phyloP scores from a whole-genome alignment of 2,888 invertebrate genomes.

The Notodonta dromedarius region DNA sequence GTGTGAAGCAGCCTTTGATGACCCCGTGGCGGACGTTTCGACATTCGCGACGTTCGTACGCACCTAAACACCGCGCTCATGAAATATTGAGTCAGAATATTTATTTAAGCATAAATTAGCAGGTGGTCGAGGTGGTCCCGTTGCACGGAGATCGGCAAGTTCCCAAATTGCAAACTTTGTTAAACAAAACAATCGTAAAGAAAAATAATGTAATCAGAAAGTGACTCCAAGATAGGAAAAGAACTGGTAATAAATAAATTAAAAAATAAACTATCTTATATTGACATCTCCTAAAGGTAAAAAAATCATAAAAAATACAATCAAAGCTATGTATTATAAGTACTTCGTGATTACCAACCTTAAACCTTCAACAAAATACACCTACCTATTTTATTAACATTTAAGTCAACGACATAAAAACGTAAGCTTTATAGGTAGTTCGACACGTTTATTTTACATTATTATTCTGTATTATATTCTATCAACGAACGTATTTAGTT shows the following conservation, averaged over 20 bases:
- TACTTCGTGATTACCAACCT: no score
- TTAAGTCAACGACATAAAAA: constrained; percentile 20
- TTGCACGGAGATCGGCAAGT: background rate
- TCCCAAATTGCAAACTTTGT: no score
- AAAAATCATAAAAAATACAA: no score
- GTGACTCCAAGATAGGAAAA: no score
- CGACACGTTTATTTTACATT: constrained; percentile 11
- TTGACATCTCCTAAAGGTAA: no score
- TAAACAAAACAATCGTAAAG: no score
- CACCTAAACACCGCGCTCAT: background rate
- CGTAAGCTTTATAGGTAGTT: constrained; percentile 11
- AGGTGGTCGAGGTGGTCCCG: constrained; percentile 13
- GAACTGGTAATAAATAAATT: no score
- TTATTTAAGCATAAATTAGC: constrained; percentile 26
- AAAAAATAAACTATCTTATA: no score
- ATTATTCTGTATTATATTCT: constrained; percentile 10
- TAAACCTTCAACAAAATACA: constrained; percentile 13
- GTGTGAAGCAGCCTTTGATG: constrained; percentile 53
- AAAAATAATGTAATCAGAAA: no score
- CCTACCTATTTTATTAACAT: constrained; percentile 20
- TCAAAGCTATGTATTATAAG: no score
- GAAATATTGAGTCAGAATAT: constrained; percentile 3
- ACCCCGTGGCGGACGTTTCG: constrained; percentile 46
- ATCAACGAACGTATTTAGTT: constrained; percentile 19
- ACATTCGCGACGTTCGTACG: constrained; percentile 31